These are phyloP conservation scores for Pitta sordida DNA, from an alignment of 2,113 vertebrate genomes.

Conservation along the genomic window DNA sequence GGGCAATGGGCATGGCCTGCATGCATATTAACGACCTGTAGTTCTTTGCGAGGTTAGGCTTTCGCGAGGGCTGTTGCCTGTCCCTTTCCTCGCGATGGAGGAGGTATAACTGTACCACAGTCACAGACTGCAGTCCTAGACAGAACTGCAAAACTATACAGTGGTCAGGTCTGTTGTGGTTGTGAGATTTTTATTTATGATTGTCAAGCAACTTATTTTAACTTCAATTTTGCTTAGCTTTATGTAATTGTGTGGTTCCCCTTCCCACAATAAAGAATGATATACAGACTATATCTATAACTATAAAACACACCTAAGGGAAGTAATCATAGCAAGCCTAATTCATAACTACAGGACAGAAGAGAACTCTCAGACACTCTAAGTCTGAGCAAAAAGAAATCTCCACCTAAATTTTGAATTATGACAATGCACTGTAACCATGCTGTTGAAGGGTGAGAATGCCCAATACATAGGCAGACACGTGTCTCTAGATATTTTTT, in stretches of 20 bases:
- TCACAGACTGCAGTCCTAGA: no score
- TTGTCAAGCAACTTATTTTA: background rate
- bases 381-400: background rate
- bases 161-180: background rate
- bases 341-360: no score
- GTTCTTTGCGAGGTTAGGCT: no score
- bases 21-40: no score
- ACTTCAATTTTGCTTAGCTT: background rate
- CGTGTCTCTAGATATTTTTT: background rate
- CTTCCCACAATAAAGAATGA: background rate
- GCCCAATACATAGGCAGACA: rapidly evolving
- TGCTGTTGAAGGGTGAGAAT: background rate
- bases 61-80: no score
- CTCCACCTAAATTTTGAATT: background rate
- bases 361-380: background rate
- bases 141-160: background rate
- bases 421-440: background rate
- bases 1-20: no score
- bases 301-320: background rate
- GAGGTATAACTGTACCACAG: no score
- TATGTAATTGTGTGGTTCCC: background rate
- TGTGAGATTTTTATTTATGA: background rate
- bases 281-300: background rate
- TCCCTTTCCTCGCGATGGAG: no score
- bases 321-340: background rate